Base-by-base conservation (phyloP, 2,888 invertebrate genomes). In the Phyllotreta striolata region DNA sequence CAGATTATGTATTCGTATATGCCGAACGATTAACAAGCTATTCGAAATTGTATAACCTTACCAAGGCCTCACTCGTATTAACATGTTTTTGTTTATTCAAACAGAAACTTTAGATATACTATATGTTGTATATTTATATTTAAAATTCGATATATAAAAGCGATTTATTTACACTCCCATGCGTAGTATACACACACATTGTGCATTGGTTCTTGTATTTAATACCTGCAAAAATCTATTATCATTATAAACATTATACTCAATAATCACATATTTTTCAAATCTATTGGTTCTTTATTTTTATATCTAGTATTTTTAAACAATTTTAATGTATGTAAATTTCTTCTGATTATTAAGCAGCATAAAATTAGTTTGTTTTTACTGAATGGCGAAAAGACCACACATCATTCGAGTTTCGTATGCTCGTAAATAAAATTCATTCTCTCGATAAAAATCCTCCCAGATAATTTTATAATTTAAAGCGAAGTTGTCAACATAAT, bases 61-160 rank as follows among this genome's bases (percentile, higher is more conserved):
- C 13, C 41, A 55, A 55, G 55, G 55, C 55, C 55, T 55, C 55
- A 24, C 24, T 55, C 55, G 43, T 39, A 38, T 52, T 52, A 52
- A 38, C 52, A 52, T 52, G 52, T 39, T 55, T 55, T 55, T 55
- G 43, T 55, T 55, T 40, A 55, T 55, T 43, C 41, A 10, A 24
- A 40, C 40, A 55, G 14, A 40, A 55, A 41, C 34, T 55, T 43
- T 55, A 55, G 55, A 55, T 41, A 55, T 24, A 24, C 24, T 24
- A 24, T 55, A 43, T 55, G 40, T 55, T 55, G 9, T 55, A 43
- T 55, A 47, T 47, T 47, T 47, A 49, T 24, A 24, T 24, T 24
- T 24, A 24, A 24, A 49, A 49, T 49, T 49, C 35, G 14, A 47
- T 13, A 47, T 47, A 35, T 14, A 47, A 24, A 24, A 47, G 14